These are phyloP conservation scores for Jacana jacana DNA, from an alignment of 2,113 vertebrate species.

Conservation along the genomic window DNA sequence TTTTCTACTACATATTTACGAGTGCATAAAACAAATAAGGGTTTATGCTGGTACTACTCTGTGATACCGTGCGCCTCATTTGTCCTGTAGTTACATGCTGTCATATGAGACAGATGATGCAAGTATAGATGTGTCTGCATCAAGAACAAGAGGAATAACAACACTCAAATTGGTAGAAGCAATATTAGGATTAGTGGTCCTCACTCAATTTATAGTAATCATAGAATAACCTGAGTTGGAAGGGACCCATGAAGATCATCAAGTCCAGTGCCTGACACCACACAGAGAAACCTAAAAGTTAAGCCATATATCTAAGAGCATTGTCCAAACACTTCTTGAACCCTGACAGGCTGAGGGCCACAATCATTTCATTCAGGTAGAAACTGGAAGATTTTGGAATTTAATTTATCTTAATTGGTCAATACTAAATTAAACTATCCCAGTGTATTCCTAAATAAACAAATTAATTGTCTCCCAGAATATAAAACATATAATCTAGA, in stretches of 20 bases:
- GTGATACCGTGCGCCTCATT: neutral
- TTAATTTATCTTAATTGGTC: neutral
- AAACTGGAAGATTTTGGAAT: neutral
- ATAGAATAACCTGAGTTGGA: neutral
- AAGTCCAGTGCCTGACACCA: neutral
- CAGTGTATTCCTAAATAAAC: neutral
- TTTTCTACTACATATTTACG: neutral
- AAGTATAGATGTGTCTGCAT: neutral
- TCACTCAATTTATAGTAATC: neutral
- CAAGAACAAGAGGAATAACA: neutral
- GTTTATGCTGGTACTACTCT: neutral
- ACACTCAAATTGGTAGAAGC: neutral
- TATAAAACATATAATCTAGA: neutral
- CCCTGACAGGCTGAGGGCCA: neutral
- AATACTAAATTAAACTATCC: neutral
- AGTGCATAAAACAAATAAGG: neutral
- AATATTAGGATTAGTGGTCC: neutral
- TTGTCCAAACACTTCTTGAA: neutral
- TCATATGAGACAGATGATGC: neutral
- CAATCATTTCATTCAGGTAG: accelerated
- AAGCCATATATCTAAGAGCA: neutral
- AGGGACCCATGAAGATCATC: neutral
- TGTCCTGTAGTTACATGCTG: neutral
- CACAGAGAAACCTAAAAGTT: neutral
- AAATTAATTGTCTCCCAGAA: neutral